Percentiles rank a stretch among this genome's conserved stretches.
Conservation (phyloP, 2,113 vertebrate species). For the Scortum barcoo region DNA sequence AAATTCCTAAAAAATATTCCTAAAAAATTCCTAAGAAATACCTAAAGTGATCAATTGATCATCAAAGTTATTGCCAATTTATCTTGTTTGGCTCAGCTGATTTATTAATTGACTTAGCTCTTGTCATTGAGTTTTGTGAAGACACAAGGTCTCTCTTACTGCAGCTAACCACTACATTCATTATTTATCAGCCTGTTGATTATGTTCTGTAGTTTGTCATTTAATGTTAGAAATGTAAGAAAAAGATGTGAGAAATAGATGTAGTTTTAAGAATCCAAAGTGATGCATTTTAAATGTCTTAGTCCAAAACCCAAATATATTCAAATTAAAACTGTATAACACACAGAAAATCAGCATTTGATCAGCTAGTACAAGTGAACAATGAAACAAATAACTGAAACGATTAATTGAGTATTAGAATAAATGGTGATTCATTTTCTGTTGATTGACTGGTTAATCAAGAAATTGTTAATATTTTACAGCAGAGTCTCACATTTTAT, state of each 20-base stretch:
- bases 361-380: background rate
- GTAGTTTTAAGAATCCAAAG: background rate
- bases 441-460: too few species aligned
- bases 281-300: background rate
- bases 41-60: background rate
- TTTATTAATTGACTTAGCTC: background rate
- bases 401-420: too few species aligned
- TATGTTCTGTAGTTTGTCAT: too few species aligned
- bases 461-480: too few species aligned
- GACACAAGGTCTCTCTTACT: background rate
- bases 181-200: too few species aligned
- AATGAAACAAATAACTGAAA: too few species aligned
- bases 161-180: background rate
- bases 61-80: background rate
- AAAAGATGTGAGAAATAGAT: background rate
- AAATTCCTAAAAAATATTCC: accelerated
- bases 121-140: background rate
- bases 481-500: too few species aligned
- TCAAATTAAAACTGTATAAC: background rate
- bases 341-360: background rate
- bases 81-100: background rate
- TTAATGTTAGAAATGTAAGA: background rate
- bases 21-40: background rate
- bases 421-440: too few species aligned
- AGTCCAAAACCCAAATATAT: background rate